Percentiles rank a stretch among this genome's conserved stretches.
Conservation (phyloP, 2,113 vertebrate species). For the Corynorhinus townsendii region DNA sequence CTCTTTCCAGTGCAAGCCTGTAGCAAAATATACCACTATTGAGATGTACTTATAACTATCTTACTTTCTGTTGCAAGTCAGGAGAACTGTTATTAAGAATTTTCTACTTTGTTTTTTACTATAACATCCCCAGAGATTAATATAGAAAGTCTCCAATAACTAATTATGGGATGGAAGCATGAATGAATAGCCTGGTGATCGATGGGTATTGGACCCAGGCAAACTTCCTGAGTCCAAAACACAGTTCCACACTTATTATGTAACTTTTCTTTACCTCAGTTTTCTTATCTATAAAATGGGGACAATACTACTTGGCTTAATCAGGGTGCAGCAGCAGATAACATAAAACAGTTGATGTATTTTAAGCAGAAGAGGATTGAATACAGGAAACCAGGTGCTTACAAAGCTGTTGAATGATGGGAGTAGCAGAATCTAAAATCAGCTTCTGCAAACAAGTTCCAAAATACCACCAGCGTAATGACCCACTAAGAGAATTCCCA, state of each 20-base stretch:
- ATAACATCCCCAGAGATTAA: background rate
- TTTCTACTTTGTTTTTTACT: background rate
- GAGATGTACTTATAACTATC: slow-evolving; percentile 16
- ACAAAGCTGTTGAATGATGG: background rate
- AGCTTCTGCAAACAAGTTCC: background rate
- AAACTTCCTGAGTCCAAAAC: background rate
- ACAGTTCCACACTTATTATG: background rate
- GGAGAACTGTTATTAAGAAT: slow-evolving; percentile 10
- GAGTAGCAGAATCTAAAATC: background rate
- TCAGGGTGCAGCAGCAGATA: background rate
- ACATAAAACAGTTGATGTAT: background rate
- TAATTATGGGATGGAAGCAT: background rate
- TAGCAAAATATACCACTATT: slow-evolving; percentile 33
- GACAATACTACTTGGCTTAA: background rate
- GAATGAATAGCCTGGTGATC: background rate
- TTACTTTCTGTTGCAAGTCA: background rate
- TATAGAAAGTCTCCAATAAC: background rate
- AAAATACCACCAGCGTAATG: background rate
- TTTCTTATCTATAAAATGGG: background rate
- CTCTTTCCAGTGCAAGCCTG: slow-evolving; percentile 32
- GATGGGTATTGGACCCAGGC: background rate
- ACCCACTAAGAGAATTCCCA: background rate
- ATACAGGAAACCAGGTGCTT: background rate
- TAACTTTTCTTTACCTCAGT: background rate
- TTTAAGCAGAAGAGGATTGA: background rate